Percentiles rank a stretch among this genome's conserved stretches.
Conservation (phyloP, 2,888 invertebrate genomes). For the Rhynchonema sp. region DNA sequence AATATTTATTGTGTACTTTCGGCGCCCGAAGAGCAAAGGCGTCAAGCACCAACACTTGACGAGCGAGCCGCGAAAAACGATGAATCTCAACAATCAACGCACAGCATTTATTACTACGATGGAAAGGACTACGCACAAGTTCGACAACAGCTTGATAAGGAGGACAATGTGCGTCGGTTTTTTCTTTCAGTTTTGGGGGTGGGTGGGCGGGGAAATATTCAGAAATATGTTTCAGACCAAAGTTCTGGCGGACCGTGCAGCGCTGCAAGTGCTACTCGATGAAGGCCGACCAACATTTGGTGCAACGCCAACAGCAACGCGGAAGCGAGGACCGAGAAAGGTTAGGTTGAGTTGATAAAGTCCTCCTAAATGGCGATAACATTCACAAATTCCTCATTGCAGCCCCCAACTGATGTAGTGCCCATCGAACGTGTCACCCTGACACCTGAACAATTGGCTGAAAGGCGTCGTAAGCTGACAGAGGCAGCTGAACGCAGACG, state of each 20-base stretch:
- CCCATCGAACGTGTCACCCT: neutral
- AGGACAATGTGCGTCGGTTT: too few species aligned
- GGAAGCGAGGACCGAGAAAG: too few species aligned
- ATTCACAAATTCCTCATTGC: neutral
- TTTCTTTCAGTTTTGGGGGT: too few species aligned
- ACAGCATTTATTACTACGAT: conserved; percentile 30
- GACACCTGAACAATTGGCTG: conserved; percentile 3
- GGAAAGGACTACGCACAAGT: conserved; percentile 27
- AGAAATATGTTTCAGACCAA: neutral
- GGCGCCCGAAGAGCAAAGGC: neutral
- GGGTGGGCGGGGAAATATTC: too few species aligned
- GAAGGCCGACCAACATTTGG: neutral
- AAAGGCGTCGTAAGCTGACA: neutral
- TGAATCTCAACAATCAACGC: conserved; percentile 1
- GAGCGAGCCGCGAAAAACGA: too few species aligned
- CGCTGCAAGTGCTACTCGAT: conserved; percentile 10
- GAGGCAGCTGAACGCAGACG: conserved; percentile 2
- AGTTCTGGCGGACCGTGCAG: neutral
- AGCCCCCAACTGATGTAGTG: neutral
- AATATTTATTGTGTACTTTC: neutral
- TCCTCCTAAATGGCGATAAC: neutral
- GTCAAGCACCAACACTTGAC: neutral
- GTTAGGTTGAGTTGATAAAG: neutral
- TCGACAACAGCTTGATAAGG: neutral
- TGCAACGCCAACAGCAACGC: too few species aligned